Conservation (phyloP, 2,113 vertebrate genomes). For the Piprites chloris region DNA sequence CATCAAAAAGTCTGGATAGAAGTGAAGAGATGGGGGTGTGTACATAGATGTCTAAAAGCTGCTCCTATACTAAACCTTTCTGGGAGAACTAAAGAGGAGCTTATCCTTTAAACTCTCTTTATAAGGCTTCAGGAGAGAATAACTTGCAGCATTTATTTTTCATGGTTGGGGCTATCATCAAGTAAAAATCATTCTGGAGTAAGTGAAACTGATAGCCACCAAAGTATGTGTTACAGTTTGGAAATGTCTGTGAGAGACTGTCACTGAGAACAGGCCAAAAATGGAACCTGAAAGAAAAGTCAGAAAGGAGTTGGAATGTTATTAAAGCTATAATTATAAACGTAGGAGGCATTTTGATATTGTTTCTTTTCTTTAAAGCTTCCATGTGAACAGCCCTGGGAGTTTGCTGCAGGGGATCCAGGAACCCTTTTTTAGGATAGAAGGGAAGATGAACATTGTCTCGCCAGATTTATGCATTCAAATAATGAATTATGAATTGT, state of each 20-base stretch:
- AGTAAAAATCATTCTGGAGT: not conserved
- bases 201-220: not conserved
- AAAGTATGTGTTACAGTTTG: not conserved
- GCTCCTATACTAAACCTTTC: not conserved
- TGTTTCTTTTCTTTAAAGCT: not conserved
- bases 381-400: not conserved
- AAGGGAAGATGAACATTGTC: not conserved
- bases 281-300: not conserved
- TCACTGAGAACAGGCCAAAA: conserved; percentile 2
- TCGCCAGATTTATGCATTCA: not conserved
- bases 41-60: not conserved
- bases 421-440: not conserved
- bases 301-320: conserved; percentile 5
- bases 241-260: not conserved
- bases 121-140: not conserved
- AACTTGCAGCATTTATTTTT: not conserved
- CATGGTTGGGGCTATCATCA: not conserved
- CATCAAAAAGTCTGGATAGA: not conserved
- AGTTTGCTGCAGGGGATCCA: not conserved
- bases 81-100: not conserved
- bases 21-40: not conserved
- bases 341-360: not conserved
- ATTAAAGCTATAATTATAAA: conserved; percentile 23
- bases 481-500: not conserved
- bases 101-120: not conserved